These are phyloP conservation scores for Ginglymostoma cirratum DNA, from an alignment of 2,113 vertebrate genomes.

Conservation along the genomic window DNA sequence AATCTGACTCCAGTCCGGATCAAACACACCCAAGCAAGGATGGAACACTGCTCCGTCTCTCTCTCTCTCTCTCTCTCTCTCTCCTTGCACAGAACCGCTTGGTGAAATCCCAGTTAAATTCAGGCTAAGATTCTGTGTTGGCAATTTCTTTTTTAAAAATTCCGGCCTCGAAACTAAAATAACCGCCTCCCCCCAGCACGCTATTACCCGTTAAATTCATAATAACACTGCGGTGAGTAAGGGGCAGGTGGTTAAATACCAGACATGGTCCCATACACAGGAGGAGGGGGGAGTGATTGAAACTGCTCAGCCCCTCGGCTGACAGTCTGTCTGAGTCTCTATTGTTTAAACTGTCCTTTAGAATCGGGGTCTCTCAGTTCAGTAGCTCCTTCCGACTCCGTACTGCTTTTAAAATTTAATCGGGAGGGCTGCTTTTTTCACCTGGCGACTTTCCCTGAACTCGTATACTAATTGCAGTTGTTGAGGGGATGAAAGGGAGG, in stretches of 20 bases:
- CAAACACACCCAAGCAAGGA: conserved; percentile 51
- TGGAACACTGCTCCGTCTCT: conserved; percentile 51
- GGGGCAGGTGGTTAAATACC: conserved; percentile 33
- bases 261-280: not conserved
- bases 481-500: too few species aligned
- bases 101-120: conserved; percentile 78
- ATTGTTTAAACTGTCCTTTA: too few species aligned
- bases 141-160: conserved; percentile 78
- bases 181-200: conserved; percentile 44
- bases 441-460: not conserved
- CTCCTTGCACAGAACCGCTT: conserved; percentile 45
- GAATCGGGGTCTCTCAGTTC: not conserved
- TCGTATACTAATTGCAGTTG: too few species aligned
- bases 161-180: conserved; percentile 61
- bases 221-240: conserved; percentile 53
- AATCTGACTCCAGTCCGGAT: too few species aligned
- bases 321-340: not conserved
- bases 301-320: not conserved
- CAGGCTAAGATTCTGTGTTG: conserved; percentile 81
- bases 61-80: conserved; percentile 48
- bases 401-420: not conserved
- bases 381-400: too few species aligned
- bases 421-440: not conserved
- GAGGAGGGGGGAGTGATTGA: not conserved
- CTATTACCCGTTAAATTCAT: conserved; percentile 65